Evolutionary conservation across 2,797 vertebrate species (phyloP).

Genomic region (Natrix natrix): DNA sequence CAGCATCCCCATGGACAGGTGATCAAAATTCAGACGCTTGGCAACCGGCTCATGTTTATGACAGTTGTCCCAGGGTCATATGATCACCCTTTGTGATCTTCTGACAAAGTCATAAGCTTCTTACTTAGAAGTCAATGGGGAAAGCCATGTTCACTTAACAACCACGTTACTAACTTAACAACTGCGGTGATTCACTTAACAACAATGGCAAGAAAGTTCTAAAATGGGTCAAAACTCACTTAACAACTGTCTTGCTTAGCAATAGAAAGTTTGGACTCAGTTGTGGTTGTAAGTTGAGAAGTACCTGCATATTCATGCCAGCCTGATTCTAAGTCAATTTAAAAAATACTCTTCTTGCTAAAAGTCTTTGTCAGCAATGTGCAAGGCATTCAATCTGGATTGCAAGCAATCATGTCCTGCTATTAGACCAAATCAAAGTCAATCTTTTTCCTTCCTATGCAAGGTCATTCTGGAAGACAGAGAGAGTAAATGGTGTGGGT

Average conservation of each 20-base stretch:
- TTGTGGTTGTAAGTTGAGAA: not conserved
- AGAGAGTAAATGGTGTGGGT: not conserved
- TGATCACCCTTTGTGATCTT: too few relatives aligned
- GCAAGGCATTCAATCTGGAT: not conserved
- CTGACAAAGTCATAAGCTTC: not conserved
- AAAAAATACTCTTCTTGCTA: not conserved
- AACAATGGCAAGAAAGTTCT: accelerated
- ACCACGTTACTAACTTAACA: not conserved
- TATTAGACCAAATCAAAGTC: not conserved
- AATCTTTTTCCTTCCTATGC: not conserved
- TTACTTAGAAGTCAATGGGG: too few relatives aligned
- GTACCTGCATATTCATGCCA: not conserved
- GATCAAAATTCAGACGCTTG: not conserved
- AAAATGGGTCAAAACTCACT: not conserved
- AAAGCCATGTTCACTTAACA: not conserved
- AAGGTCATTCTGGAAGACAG: not conserved
- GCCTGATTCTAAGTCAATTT: not conserved
- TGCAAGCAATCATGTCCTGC: not conserved
- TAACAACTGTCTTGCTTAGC: not conserved
- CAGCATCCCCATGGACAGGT: not conserved
- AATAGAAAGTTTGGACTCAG: not conserved
- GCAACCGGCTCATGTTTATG: not conserved
- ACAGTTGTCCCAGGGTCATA: not conserved
- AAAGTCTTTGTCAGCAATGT: not conserved
- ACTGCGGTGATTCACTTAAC: not conserved